Percentiles rank a stretch among this genome's conserved stretches.
phyloP scores from a whole-genome alignment of 2,113 vertebrate genomes.

The Neodon shergylaensis region DNA sequence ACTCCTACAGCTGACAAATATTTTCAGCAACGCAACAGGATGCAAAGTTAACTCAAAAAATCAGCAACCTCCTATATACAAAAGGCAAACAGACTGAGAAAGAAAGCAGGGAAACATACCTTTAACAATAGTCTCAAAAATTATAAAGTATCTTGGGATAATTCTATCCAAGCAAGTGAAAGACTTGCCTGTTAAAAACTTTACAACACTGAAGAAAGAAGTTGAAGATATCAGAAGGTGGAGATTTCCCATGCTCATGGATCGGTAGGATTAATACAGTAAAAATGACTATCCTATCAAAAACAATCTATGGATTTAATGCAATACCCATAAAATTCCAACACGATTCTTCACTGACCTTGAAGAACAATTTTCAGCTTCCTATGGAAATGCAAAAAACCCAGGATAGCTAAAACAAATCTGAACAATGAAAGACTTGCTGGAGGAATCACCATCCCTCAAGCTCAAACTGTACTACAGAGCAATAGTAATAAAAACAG shows the following conservation, averaged over 20 bases:
- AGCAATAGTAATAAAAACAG: not conserved
- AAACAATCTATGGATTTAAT: not conserved
- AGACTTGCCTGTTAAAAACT: not conserved
- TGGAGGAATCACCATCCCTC: not conserved
- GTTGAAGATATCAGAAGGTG: not conserved
- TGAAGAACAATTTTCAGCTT: not conserved
- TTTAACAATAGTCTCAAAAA: not conserved
- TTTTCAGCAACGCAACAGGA: not conserved
- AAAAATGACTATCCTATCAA: not conserved
- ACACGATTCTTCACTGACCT: not conserved
- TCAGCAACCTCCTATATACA: not conserved
- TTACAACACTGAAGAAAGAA: not conserved
- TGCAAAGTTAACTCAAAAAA: not conserved
- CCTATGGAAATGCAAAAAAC: not conserved
- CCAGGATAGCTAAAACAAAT: not conserved
- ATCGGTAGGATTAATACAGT: not conserved
- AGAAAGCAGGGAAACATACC: not conserved
- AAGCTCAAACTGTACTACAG: not conserved
- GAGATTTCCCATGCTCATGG: not conserved
- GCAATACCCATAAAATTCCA: not conserved
- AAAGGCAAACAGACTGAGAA: not conserved
- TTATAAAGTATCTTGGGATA: not conserved
- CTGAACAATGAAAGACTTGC: not conserved
- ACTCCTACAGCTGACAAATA: not conserved
- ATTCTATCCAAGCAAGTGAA: not conserved